These are phyloP conservation scores for Valencia hispanica DNA, from an alignment of 2,797 vertebrate species.

Conservation along the genomic window DNA sequence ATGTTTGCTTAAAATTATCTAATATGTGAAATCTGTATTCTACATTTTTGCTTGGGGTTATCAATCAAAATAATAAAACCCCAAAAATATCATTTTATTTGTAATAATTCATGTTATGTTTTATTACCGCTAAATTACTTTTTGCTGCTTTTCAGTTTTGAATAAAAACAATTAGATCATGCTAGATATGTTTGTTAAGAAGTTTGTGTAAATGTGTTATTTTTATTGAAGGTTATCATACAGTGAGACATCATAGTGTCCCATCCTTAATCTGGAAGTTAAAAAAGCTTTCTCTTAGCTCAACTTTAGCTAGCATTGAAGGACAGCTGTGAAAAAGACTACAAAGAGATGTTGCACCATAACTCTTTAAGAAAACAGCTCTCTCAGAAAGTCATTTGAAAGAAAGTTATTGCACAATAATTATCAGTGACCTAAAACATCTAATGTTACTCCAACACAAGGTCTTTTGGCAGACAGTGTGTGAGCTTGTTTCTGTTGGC, in stretches of 20 bases:
- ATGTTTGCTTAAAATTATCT: background rate
- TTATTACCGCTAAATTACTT: background rate
- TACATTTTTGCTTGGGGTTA: background rate
- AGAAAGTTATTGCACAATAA: slow-evolving; percentile 32
- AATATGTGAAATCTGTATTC: background rate
- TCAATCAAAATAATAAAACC: background rate
- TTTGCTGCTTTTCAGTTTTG: background rate
- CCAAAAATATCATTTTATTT: background rate
- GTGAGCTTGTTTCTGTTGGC: slow-evolving; percentile 18
- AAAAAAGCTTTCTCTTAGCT: background rate
- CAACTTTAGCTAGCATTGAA: background rate
- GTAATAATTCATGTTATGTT: background rate
- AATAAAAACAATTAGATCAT: background rate
- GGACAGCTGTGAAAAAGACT: background rate
- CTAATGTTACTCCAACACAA: slow-evolving; percentile 11
- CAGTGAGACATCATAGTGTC: background rate
- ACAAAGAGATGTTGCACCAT: slow-evolving; percentile 7
- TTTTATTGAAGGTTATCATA: background rate
- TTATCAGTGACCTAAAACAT: slow-evolving; percentile 18
- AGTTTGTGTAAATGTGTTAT: background rate
- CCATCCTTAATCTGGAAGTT: background rate
- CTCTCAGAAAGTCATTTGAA: slow-evolving; percentile 13
- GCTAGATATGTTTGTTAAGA: background rate
- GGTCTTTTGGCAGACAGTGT: slow-evolving; percentile 8
- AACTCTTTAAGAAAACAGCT: slow-evolving; percentile 5